Conservation (phyloP, 2,113 vertebrate genomes). For the Uropsilus gracilis region DNA sequence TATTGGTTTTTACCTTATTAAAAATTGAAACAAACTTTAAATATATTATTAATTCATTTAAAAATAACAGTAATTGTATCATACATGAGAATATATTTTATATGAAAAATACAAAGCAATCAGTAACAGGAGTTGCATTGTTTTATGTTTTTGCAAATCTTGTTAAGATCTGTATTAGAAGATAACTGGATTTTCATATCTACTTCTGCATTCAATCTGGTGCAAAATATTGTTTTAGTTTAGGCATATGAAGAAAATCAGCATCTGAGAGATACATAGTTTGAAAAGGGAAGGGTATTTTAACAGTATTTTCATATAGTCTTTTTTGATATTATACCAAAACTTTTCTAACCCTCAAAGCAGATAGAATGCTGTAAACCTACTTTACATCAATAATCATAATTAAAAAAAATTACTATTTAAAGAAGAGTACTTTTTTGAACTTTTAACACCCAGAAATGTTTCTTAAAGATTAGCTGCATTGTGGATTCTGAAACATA, state of each 20-base stretch:
- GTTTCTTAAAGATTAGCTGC: neutral
- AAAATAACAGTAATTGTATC: neutral
- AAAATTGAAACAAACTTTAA: neutral
- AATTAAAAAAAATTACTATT: neutral
- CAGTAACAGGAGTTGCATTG: neutral
- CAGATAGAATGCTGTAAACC: too few relatives aligned
- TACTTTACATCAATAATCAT: too few relatives aligned
- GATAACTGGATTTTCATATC: neutral
- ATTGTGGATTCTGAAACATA: constrained; percentile 29
- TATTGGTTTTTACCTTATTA: neutral
- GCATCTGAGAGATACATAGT: neutral
- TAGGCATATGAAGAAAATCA: neutral
- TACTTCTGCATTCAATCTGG: neutral
- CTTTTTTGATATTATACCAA: neutral
- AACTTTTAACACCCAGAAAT: neutral
- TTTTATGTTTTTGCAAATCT: neutral
- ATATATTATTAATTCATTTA: neutral
- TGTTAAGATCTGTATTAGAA: neutral
- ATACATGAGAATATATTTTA: neutral
- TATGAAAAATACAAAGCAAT: neutral
- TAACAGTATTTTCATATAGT: neutral
- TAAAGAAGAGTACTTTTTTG: neutral
- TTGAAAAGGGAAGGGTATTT: neutral
- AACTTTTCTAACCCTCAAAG: neutral
- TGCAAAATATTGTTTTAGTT: neutral